Base-by-base conservation (phyloP, 2,797 vertebrate genomes). In the Hypotaenidia philippensis region DNA sequence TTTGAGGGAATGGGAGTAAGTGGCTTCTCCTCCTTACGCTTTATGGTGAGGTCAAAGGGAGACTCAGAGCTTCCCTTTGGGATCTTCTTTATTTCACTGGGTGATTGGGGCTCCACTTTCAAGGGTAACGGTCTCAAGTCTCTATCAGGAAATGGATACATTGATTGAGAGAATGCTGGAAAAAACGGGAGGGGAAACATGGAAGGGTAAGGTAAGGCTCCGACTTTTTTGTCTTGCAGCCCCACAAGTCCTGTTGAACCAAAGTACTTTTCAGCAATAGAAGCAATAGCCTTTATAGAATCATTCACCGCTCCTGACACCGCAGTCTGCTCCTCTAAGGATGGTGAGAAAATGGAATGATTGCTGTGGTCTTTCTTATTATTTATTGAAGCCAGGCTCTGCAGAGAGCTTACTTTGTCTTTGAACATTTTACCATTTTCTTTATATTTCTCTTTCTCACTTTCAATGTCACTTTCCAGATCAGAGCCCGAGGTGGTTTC, bases 221-320 rank as follows among this genome's bases (percentile, higher is more conserved):
- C 98, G 23, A 99, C 98, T 98, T 99, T 99, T 98, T 99, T 99
- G 97, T 99, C 99, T 98, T 99, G 99, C 95, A 99, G 98, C 95
- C 99, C 98, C 96, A 98, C 98, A 96, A 99, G 98, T 97, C 99
- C 99, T 92, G 99, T 98, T 88, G 99, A 99, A 98, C 99, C 99
- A 98, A 99, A 99, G 98, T 99, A 99, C 98, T 99, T 99, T 98
- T 99, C 99, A 95, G 99, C 99, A 98, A 99, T 99, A 97, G 99
- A 99, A 96, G 99, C 99, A 97, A 99, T 99, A 97, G 99, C 99
- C 97, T 99, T 99, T 98, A 99, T 99, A 97, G 99, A 99, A 99
- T 99, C 99, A 98, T 99, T 99, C 96, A 99, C 99, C 88, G 99
- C 99, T 97, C 99, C 99, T 90, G 99, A 99, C 97, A 99, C 99